These are phyloP conservation scores for Griposia aprilina DNA, from an alignment of 2,888 invertebrate genomes.

Conservation along the genomic window DNA sequence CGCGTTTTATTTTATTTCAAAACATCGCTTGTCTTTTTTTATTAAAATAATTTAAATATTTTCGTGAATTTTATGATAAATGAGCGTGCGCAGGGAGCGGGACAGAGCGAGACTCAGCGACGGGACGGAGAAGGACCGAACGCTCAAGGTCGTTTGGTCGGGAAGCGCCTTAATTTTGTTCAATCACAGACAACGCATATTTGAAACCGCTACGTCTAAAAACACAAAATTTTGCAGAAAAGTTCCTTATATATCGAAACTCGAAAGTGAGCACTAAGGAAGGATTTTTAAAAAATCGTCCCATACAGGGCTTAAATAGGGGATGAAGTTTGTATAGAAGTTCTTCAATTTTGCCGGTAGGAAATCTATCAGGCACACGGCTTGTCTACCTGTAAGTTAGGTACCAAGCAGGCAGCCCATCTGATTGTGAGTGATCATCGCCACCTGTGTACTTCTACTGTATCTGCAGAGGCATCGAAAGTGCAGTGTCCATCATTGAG, in stretches of 20 bases:
- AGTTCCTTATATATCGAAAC: neutral
- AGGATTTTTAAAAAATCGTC: neutral
- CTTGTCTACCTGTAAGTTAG: neutral
- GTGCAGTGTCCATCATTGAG: neutral
- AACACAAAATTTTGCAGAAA: neutral
- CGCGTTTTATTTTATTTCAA: too few species aligned
- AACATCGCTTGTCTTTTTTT: too few species aligned
- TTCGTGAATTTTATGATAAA: too few species aligned
- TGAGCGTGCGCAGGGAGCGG: too few species aligned
- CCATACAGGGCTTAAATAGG: neutral
- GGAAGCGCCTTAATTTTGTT: too few species aligned
- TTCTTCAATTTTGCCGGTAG: neutral
- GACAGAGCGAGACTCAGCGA: too few species aligned
- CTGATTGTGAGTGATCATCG: neutral
- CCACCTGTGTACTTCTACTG: neutral
- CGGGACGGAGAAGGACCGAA: too few species aligned
- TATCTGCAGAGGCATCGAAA: neutral
- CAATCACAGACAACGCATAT: neutral
- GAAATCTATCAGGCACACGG: neutral
- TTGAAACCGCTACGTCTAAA: neutral
- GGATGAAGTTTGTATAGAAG: neutral
- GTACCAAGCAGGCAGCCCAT: neutral
- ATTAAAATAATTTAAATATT: too few species aligned
- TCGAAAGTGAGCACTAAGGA: neutral
- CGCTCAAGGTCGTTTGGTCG: too few species aligned